phyloP scores from a whole-genome alignment of 2,113 vertebrate species.

The Shinisaurus crocodilurus region DNA sequence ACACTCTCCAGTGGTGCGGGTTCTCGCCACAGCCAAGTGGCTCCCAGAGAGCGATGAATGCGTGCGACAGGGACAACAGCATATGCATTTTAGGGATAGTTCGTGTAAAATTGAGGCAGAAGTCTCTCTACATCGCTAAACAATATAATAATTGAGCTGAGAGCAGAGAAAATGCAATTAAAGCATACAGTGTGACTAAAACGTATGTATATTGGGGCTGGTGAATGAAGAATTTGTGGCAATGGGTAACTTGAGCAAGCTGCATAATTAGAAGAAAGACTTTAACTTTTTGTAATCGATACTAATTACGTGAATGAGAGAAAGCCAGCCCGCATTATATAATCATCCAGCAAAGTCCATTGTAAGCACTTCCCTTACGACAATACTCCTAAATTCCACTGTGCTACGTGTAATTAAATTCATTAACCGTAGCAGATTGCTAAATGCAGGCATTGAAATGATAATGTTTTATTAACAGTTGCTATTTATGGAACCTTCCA shows the following conservation, averaged over 20 bases:
- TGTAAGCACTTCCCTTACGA: conserved; percentile 25
- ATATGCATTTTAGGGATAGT: not conserved
- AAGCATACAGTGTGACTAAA: not conserved
- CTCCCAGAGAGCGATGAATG: not conserved
- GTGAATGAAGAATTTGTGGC: not conserved
- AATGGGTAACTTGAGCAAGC: conserved; percentile 16
- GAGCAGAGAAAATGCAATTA: not conserved
- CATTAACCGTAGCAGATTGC: conserved; percentile 28
- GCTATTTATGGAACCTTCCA: conserved; percentile 32
- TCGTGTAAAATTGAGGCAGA: not conserved
- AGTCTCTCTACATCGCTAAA: not conserved
- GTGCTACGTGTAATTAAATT: conserved; percentile 35
- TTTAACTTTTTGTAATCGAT: conserved; percentile 7
- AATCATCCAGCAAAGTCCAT: not conserved
- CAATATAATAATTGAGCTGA: not conserved
- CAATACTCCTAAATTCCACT: conserved; percentile 30
- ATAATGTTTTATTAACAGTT: conserved; percentile 40
- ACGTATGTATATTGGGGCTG: not conserved
- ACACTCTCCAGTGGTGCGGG: no score
- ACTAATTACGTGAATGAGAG: conserved; percentile 1
- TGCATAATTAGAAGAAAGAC: not conserved
- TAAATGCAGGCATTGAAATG: conserved; percentile 24
- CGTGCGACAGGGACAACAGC: not conserved
- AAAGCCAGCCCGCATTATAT: not conserved
- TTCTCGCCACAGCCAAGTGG: no score